Evolutionary conservation across 2,888 invertebrate genomes (phyloP).

Genomic region (Dasysyrphus tricinctus): DNA sequence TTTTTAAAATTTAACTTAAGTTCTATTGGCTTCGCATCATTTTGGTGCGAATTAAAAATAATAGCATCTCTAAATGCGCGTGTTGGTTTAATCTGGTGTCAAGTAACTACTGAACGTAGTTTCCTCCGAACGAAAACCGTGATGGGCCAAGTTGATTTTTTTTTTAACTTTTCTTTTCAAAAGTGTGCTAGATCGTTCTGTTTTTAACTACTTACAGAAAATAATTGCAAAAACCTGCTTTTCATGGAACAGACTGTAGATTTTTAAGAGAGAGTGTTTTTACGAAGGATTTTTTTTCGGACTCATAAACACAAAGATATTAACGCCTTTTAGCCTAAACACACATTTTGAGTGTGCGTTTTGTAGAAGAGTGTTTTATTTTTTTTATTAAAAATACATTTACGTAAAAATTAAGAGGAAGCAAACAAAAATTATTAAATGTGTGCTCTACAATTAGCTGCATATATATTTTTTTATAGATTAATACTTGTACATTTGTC

Average conservation of each 20-base stretch:
- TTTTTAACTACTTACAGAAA: slow-evolving; percentile 26
- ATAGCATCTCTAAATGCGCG: neutral
- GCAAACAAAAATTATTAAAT: slow-evolving; percentile 47
- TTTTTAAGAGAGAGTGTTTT: slow-evolving; percentile 50
- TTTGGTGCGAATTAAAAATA: neutral
- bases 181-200: slow-evolving; percentile 55
- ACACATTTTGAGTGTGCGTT: slow-evolving; percentile 47
- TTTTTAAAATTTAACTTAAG: neutral
- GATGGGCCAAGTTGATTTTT: neutral
- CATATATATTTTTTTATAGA: slow-evolving; percentile 72
- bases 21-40: neutral
- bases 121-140: slow-evolving; percentile 11
- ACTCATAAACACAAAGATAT: slow-evolving; percentile 60
- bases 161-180: slow-evolving; percentile 34
- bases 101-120: neutral
- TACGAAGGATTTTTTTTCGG: slow-evolving; percentile 52
- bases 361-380: slow-evolving; percentile 65
- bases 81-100: neutral
- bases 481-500: slow-evolving; percentile 69
- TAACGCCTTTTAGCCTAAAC: slow-evolving; percentile 72
- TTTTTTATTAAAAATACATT: slow-evolving; percentile 63
- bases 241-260: slow-evolving; percentile 54
- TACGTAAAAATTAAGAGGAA: slow-evolving; percentile 54
- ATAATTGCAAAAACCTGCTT: slow-evolving; percentile 48
- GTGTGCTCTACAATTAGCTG: slow-evolving; percentile 65